A percentile compares a stretch with the other conserved stretches of the same genome.
phyloP scores from a whole-genome alignment of 2,888 invertebrate species.

The Brachylomia viminalis region DNA sequence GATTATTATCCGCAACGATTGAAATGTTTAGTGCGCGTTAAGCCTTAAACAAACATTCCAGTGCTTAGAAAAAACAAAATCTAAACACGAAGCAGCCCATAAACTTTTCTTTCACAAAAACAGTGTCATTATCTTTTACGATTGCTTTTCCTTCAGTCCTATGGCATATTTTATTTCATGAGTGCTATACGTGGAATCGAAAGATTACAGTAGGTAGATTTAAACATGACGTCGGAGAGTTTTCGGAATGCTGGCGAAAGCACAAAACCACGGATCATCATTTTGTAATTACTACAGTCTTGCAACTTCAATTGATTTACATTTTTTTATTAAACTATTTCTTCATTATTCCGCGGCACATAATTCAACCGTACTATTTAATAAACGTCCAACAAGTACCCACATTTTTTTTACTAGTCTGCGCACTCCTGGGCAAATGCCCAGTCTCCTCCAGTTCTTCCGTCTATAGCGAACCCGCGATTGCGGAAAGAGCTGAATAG shows the following conservation, averaged over 20 bases:
- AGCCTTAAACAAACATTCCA: constrained; percentile 9
- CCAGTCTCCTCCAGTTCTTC: no score
- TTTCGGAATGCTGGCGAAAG: not conserved
- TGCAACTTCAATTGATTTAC: not conserved
- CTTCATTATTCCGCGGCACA: not conserved
- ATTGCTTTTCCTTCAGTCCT: constrained; percentile 59
- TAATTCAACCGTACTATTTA: not conserved
- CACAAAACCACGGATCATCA: not conserved
- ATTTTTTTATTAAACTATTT: not conserved
- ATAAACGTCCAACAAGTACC: not conserved
- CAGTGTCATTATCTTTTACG: constrained; percentile 35
- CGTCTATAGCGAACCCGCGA: no score
- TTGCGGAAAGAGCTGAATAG: no score
- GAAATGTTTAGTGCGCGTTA: no score
- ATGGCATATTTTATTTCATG: constrained; percentile 67
- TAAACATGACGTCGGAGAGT: not conserved
- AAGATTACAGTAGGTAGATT: not conserved
- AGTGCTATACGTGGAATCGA: constrained; percentile 61
- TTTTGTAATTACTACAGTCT: not conserved
- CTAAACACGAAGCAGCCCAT: constrained; percentile 28
- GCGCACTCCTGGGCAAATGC: no score
- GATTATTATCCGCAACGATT: no score
- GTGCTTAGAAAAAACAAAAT: constrained; percentile 30
- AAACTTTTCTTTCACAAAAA: constrained; percentile 44
- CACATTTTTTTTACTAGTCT: no score